Conservation (phyloP, 2,113 vertebrate species). For the Synchiropus splendidus region DNA sequence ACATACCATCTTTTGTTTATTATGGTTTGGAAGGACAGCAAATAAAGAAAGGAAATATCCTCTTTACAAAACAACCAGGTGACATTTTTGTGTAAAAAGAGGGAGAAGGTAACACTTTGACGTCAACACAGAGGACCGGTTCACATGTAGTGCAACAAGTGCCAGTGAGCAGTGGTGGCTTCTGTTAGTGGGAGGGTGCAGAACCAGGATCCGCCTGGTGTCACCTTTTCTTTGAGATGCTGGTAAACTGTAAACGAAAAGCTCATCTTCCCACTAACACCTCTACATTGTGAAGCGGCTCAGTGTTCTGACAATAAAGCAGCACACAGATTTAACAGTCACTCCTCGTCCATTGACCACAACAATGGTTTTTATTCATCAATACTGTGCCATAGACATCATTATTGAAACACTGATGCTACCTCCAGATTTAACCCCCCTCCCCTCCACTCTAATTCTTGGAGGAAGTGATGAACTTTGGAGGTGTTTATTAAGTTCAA, state of each 20-base stretch:
- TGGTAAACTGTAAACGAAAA: constrained; percentile 25
- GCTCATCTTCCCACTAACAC: constrained; percentile 4
- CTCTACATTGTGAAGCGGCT: constrained; percentile 8
- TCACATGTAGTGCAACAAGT: constrained; percentile 39
- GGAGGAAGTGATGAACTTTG: too few species aligned
- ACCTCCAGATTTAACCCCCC: too few species aligned
- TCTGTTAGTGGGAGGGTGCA: constrained; percentile 12
- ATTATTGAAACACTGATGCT: constrained; percentile 4
- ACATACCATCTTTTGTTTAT: constrained; percentile 53
- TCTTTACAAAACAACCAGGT: constrained; percentile 60
- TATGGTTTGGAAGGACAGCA: constrained; percentile 58
- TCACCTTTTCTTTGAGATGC: constrained; percentile 18
- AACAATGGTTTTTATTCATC: constrained; percentile 1
- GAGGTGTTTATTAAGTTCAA: too few species aligned
- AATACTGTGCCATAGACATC: constrained; percentile 13
- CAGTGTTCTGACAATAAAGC: constrained; percentile 15
- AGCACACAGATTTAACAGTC: constrained; percentile 4
- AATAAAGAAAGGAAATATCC: constrained; percentile 49
- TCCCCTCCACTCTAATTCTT: too few species aligned
- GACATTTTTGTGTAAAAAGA: constrained; percentile 57
- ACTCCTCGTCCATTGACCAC: constrained; percentile 5
- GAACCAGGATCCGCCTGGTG: constrained; percentile 18
- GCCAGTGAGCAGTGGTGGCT: constrained; percentile 29
- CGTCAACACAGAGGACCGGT: constrained; percentile 34
- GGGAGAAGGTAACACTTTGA: constrained; percentile 39